Percentiles rank a stretch among this genome's conserved stretches.
Conservation (phyloP, 1,140 invertebrate genomes). For the Bradysia coprophila region DNA sequence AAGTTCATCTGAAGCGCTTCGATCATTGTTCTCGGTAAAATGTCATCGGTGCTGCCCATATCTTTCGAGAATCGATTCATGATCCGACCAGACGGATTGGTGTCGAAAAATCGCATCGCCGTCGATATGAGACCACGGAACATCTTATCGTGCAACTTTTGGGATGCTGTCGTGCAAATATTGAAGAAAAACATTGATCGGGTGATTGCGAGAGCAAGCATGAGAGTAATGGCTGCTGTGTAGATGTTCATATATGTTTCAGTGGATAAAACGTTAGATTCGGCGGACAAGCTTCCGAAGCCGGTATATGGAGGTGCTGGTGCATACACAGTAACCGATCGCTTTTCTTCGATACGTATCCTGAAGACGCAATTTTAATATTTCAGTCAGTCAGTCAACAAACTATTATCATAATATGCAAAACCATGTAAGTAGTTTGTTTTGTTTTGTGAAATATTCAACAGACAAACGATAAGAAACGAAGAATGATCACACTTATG, state of each 20-base stretch:
- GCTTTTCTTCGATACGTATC: background rate
- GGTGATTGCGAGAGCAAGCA: constrained; percentile 11
- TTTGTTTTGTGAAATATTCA: too few relatives aligned
- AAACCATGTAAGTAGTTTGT: too few relatives aligned
- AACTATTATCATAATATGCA: too few relatives aligned
- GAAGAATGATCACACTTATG: too few relatives aligned
- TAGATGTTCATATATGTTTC: constrained; percentile 26
- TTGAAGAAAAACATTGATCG: constrained; percentile 28
- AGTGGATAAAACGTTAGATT: too few relatives aligned
- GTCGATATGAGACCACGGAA: constrained; percentile 13
- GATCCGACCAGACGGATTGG: constrained; percentile 46
- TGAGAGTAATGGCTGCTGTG: constrained; percentile 20
- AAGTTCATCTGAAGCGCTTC: constrained; percentile 53
- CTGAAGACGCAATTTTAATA: too few relatives aligned
- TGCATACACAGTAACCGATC: background rate
- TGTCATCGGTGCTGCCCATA: constrained; percentile 64
- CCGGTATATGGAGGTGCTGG: background rate
- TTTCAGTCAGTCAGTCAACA: too few relatives aligned
- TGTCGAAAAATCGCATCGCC: constrained; percentile 58
- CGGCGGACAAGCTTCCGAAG: too few relatives aligned
- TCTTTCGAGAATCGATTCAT: constrained; percentile 55
- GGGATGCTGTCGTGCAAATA: constrained; percentile 31
- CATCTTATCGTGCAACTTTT: constrained; percentile 41
- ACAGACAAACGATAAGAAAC: too few relatives aligned
- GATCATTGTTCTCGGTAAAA: constrained; percentile 52